phyloP scores from a whole-genome alignment of 2,888 invertebrate genomes.

The Oscheius myriophilus region DNA sequence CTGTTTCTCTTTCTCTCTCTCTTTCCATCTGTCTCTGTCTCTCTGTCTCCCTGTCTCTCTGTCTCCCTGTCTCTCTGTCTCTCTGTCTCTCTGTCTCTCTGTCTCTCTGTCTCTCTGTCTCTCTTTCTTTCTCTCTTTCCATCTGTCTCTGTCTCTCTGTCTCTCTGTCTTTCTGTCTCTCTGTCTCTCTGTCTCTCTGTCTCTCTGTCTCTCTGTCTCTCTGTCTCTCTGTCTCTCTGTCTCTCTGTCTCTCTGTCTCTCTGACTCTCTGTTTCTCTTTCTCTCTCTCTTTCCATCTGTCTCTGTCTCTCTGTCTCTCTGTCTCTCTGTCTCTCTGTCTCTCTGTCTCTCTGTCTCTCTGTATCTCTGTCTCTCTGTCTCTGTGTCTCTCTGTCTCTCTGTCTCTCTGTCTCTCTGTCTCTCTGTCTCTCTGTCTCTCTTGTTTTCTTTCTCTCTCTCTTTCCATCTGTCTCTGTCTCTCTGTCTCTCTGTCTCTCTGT shows the following conservation, averaged over 20 bases:
- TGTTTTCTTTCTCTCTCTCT: too few relatives aligned
- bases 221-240: conserved; percentile 5
- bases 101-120: too few relatives aligned
- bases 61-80: background rate
- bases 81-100: background rate
- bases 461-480: background rate
- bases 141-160: background rate
- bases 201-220: too few relatives aligned
- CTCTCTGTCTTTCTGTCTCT: background rate
- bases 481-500: background rate
- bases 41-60: background rate
- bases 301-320: conserved; percentile 1
- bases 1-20: background rate
- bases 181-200: conserved; percentile 1
- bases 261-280: background rate
- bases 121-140: background rate
- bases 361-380: background rate
- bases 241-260: background rate
- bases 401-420: background rate
- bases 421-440: background rate
- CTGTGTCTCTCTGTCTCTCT: background rate
- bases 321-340: too few relatives aligned
- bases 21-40: background rate
- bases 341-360: background rate
- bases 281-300: background rate